These are phyloP conservation scores for Stylophora pistillata DNA, from an alignment of 64 coral and sea anemone genomes.

Conservation along the genomic window DNA sequence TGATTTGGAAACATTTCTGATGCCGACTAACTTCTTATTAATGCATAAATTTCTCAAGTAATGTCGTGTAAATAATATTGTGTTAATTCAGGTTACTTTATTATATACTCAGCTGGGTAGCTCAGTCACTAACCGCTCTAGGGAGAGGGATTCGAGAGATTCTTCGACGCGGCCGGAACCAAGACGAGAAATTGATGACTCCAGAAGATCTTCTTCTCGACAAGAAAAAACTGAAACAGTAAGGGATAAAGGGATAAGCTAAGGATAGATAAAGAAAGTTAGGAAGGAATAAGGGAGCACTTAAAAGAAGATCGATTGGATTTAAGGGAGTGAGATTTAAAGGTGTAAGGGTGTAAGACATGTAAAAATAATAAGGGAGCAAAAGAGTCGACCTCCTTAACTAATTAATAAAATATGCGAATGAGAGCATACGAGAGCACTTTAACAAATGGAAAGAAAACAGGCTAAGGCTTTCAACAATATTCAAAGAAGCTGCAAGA, in stretches of 20 bases:
- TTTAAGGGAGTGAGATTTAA: too few species aligned
- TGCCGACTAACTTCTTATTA: too few species aligned
- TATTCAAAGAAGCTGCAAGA: too few species aligned
- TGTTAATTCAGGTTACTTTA: not conserved
- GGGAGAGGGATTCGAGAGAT: not conserved
- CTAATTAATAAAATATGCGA: too few species aligned
- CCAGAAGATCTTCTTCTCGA: not conserved
- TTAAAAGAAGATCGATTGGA: not conserved
- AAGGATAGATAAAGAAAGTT: not conserved
- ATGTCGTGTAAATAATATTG: not conserved
- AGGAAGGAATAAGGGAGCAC: not conserved
- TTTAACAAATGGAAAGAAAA: too few species aligned
- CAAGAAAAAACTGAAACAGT: constrained; percentile 40
- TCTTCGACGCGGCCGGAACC: not conserved
- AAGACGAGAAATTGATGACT: not conserved
- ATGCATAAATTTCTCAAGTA: too few species aligned
- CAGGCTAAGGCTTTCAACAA: too few species aligned
- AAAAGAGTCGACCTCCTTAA: too few species aligned
- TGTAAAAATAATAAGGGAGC: too few species aligned
- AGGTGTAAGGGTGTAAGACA: too few species aligned
- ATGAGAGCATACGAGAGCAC: too few species aligned
- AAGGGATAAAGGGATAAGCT: not conserved
- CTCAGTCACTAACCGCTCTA: not conserved
- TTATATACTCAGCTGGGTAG: not conserved
- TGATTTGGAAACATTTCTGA: too few species aligned